These are phyloP conservation scores for Drosophila bipectinata DNA, from an alignment of 1,140 invertebrate genomes.

Conservation along the genomic window DNA sequence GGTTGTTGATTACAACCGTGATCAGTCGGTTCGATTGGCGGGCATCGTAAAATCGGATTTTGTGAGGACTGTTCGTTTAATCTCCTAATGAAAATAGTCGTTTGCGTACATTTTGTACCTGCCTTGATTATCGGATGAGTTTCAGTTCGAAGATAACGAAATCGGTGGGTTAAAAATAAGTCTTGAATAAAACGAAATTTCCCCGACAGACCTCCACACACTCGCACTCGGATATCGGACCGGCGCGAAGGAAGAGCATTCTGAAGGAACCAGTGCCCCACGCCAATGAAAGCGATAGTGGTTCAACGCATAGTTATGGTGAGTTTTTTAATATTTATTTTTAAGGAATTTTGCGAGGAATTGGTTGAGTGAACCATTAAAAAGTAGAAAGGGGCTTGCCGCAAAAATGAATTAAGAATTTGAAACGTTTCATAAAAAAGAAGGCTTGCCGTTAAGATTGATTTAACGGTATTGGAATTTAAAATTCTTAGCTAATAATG, in stretches of 20 bases:
- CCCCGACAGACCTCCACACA: conserved; percentile 69
- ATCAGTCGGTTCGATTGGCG: conserved; percentile 14
- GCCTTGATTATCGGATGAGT: conserved; percentile 32
- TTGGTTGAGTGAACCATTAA: neutral
- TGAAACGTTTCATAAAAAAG: neutral
- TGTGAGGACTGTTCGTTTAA: conserved; percentile 25
- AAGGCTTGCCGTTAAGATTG: conserved; percentile 5
- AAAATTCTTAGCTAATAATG: neutral
- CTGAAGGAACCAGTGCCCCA: conserved; percentile 85
- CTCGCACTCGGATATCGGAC: conserved; percentile 82
- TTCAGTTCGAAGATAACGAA: conserved; percentile 18
- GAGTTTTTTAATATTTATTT: conserved; percentile 22
- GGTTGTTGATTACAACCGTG: conserved; percentile 6
- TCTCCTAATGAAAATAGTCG: conserved; percentile 32
- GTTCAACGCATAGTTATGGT: conserved; percentile 75
- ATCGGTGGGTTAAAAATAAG: neutral
- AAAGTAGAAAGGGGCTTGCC: neutral
- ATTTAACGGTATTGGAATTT: neutral
- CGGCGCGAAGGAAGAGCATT: conserved; percentile 88
- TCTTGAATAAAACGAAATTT: conserved; percentile 7
- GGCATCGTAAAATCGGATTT: conserved; percentile 53
- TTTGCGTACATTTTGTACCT: conserved; percentile 4
- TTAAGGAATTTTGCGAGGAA: neutral
- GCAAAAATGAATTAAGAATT: neutral
- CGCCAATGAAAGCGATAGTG: conserved; percentile 78